Evolutionary conservation across 1,140 invertebrate species (phyloP).

Genomic region (Papilio dardanus): DNA sequence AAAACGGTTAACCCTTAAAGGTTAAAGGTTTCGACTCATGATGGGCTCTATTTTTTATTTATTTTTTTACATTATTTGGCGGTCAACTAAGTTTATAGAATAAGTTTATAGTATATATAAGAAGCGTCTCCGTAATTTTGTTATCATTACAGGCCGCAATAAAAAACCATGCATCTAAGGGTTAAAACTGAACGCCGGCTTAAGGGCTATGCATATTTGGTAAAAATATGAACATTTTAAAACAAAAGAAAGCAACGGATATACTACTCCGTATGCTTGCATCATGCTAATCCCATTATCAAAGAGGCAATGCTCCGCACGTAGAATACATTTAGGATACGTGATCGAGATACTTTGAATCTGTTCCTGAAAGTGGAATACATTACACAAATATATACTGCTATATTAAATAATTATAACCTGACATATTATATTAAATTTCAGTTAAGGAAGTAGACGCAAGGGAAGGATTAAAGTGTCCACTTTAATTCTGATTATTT

Average conservation of each 20-base stretch:
- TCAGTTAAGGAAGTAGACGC: neutral
- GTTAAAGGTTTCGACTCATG: no score
- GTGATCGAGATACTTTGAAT: slow-evolving; percentile 43
- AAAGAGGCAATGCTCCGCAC: slow-evolving; percentile 42
- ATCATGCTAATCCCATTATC: slow-evolving; percentile 46
- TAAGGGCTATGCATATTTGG: neutral
- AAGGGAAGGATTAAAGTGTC: neutral
- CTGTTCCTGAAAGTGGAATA: slow-evolving; percentile 24
- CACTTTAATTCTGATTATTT: neutral
- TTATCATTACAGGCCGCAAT: no score
- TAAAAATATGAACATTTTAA: neutral
- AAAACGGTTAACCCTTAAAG: no score
- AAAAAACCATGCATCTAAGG: no score
- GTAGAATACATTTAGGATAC: slow-evolving; percentile 48
- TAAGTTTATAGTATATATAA: no score
- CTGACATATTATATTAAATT: neutral
- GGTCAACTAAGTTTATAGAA: no score
- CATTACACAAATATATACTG: slow-evolving; percentile 13
- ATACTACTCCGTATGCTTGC: slow-evolving; percentile 15
- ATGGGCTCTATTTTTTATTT: no score
- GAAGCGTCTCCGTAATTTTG: no score
- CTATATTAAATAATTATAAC: slow-evolving; percentile 26
- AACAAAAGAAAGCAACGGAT: neutral
- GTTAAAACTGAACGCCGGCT: no score
- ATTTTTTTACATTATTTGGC: no score